Evolutionary conservation across 2,797 vertebrate genomes (phyloP).

Genomic region (Rhinichthys osculus): DNA sequence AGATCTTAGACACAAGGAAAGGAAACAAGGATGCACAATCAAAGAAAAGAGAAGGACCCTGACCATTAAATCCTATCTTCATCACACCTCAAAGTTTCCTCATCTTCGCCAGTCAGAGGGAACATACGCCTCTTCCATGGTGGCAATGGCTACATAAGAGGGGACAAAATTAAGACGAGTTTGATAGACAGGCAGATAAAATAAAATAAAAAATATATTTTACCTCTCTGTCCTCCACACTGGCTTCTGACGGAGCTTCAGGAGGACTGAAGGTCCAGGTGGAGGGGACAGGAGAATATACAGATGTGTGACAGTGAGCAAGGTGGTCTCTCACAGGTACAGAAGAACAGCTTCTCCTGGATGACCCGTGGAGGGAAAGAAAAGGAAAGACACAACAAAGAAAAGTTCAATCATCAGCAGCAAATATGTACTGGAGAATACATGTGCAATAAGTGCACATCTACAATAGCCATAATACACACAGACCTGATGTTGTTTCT

Average conservation of each 20-base stretch:
- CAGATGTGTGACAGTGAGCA: background rate
- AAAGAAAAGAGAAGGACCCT: background rate
- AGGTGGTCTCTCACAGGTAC: background rate
- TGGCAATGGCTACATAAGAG: conserved; percentile 33
- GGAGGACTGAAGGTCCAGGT: background rate
- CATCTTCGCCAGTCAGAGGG: conserved; percentile 77
- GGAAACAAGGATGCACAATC: background rate
- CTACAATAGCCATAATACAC: background rate
- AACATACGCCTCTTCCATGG: conserved; percentile 82
- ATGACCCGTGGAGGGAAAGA: background rate
- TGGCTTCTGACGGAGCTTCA: conserved; percentile 10
- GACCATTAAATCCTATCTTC: conserved; percentile 49
- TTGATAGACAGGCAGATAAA: conserved; percentile 4
- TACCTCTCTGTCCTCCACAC: conserved; percentile 34
- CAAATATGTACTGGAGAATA: background rate
- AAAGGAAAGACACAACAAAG: background rate
- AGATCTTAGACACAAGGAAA: background rate
- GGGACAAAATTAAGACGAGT: background rate
- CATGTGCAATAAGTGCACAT: background rate
- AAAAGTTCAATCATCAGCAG: background rate
- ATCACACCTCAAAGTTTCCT: conserved; percentile 71
- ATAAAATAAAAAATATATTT: background rate
- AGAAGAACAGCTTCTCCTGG: conserved; percentile 3
- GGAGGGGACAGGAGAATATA: background rate
- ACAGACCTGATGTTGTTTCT: conserved; percentile 83